Percentiles rank a stretch among this genome's conserved stretches.
These are phyloP conservation scores for Rostratula benghalensis DNA, from an alignment of 2,113 vertebrate genomes.

Conservation along the genomic window DNA sequence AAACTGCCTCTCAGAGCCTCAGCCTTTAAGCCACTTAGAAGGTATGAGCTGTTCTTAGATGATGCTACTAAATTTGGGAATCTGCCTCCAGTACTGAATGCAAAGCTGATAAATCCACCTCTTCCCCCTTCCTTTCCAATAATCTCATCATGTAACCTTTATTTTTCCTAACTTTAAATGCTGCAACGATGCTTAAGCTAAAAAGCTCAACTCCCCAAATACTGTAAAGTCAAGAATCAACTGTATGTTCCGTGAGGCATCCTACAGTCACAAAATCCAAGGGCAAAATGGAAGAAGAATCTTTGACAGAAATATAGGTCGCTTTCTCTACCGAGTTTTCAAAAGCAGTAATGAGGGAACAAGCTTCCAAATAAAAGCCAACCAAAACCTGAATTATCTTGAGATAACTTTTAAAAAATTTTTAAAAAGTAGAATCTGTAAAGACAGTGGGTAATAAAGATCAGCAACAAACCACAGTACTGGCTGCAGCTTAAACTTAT, in stretches of 20 bases:
- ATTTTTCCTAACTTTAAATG: not conserved
- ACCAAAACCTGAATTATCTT: not conserved
- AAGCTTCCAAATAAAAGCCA: not conserved
- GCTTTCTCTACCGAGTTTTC: not conserved
- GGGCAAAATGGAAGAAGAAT: not conserved
- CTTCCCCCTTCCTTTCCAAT: not conserved
- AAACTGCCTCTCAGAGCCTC: not conserved
- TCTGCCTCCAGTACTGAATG: not conserved
- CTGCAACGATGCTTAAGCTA: not conserved
- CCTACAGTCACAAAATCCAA: not conserved
- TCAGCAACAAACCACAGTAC: not conserved
- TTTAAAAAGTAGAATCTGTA: not conserved
- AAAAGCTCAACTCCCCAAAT: not conserved
- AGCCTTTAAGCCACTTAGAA: not conserved
- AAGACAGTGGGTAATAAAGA: slow-evolving; percentile 9
- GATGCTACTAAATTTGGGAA: not conserved
- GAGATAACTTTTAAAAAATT: not conserved
- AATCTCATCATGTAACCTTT: not conserved
- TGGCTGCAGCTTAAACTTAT: not conserved
- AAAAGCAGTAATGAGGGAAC: not conserved
- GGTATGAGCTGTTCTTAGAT: not conserved
- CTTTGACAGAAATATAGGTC: not conserved
- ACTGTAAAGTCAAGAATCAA: not conserved
- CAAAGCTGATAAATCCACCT: not conserved
- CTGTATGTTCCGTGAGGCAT: not conserved